Conservation (phyloP, 2,797 vertebrate species). For the Heliangelus exortis region DNA sequence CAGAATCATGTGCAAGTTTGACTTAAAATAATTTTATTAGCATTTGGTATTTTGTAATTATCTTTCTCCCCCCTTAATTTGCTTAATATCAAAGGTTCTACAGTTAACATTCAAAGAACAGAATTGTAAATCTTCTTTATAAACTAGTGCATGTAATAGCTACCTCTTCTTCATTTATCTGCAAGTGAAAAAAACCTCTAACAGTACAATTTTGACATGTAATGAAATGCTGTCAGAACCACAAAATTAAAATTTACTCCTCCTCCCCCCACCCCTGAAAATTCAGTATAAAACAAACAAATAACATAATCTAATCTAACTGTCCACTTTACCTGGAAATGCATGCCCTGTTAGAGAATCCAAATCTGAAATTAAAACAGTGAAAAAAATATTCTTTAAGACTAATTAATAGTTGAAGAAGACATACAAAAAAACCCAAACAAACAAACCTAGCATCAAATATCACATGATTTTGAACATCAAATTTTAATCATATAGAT, state of each 20-base stretch:
- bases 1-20: not conserved
- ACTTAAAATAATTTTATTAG: not conserved
- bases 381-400: constrained; percentile 66
- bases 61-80: not conserved
- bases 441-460: not conserved
- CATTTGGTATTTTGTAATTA: not conserved
- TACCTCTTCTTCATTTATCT: not conserved
- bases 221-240: not conserved
- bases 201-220: not conserved
- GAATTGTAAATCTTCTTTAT: not conserved
- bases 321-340: constrained; percentile 73
- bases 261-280: not conserved
- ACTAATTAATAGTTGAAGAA: constrained; percentile 20
- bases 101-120: not conserved
- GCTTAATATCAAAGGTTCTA: not conserved
- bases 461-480: not conserved
- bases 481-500: not conserved
- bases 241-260: not conserved
- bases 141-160: not conserved
- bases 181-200: not conserved
- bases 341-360: constrained; percentile 77
- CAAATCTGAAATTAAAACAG: constrained; percentile 75
- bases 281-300: not conserved
- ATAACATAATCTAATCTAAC: constrained; percentile 63
- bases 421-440: not conserved